phyloP scores from a whole-genome alignment of 2,797 vertebrate species.

The Myotis myotis region DNA sequence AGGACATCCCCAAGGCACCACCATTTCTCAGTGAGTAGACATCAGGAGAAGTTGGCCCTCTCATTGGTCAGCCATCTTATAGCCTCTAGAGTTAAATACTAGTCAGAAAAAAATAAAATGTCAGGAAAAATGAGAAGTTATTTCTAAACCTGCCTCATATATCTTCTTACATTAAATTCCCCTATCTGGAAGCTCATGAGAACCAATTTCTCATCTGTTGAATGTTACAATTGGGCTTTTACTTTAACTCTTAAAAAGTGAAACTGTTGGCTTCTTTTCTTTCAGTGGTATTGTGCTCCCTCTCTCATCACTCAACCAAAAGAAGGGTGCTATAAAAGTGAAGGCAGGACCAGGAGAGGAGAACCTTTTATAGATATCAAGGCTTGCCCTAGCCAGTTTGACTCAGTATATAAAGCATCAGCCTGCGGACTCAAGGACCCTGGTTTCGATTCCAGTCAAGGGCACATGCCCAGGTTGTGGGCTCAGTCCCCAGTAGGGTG shows the following conservation, averaged over 20 bases:
- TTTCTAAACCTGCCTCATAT: background rate
- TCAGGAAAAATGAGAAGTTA: background rate
- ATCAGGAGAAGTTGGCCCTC: background rate
- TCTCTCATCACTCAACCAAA: background rate
- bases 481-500: too few relatives aligned
- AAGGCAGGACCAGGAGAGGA: background rate
- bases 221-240: background rate
- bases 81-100: background rate
- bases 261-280: background rate
- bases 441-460: too few relatives aligned
- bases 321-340: accelerated
- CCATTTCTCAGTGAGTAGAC: background rate
- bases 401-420: too few relatives aligned
- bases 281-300: background rate
- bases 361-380: background rate
- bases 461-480: too few relatives aligned
- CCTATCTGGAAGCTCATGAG: background rate
- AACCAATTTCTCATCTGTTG: background rate
- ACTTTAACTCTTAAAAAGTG: background rate
- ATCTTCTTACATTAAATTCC: background rate
- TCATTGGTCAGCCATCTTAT: background rate
- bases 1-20: background rate
- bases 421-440: too few relatives aligned
- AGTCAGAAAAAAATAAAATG: background rate
- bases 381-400: background rate